These are phyloP conservation scores for mouse (Mus musculus) DNA, from an alignment of 2,113 vertebrate species.

Conservation along the genomic window DNA sequence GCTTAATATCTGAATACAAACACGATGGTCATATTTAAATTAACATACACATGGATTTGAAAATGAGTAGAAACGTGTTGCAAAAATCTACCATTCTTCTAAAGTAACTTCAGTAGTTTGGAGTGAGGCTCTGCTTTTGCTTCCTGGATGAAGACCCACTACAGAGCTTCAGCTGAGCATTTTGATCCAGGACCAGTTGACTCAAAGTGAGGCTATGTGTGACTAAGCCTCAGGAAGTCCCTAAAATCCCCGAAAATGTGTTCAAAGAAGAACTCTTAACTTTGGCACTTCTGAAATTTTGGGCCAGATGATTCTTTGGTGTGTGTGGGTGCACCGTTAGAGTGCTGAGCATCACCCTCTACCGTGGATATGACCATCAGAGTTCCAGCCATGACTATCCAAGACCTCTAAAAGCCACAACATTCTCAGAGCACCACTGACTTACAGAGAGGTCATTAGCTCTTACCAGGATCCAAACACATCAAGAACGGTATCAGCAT, in stretches of 20 bases:
- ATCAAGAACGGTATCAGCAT: not conserved
- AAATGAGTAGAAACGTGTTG: conserved; percentile 54
- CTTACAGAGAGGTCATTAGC: not conserved
- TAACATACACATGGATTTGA: conserved; percentile 53
- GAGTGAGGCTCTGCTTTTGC: conserved; percentile 18
- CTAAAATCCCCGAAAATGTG: not conserved
- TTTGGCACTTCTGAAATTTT: not conserved
- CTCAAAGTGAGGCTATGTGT: not conserved
- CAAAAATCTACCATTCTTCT: conserved; percentile 36
- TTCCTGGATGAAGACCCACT: not conserved
- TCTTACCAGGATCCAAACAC: not conserved
- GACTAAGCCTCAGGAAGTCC: not conserved
- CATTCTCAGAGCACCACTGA: not conserved
- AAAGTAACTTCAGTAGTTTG: conserved; percentile 38
- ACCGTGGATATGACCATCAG: not conserved
- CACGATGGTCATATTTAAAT: conserved; percentile 50
- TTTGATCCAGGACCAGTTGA: not conserved
- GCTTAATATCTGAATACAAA: conserved; percentile 55
- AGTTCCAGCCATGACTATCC: not conserved
- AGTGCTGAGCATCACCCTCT: not conserved
- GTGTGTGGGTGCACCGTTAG: rapidly evolving
- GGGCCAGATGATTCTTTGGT: not conserved
- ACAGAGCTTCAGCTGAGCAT: not conserved
- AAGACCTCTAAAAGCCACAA: not conserved
- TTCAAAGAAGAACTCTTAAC: not conserved